phyloP scores from a whole-genome alignment of 1,140 invertebrate species.

The Pseudachorutes palmiensis region DNA sequence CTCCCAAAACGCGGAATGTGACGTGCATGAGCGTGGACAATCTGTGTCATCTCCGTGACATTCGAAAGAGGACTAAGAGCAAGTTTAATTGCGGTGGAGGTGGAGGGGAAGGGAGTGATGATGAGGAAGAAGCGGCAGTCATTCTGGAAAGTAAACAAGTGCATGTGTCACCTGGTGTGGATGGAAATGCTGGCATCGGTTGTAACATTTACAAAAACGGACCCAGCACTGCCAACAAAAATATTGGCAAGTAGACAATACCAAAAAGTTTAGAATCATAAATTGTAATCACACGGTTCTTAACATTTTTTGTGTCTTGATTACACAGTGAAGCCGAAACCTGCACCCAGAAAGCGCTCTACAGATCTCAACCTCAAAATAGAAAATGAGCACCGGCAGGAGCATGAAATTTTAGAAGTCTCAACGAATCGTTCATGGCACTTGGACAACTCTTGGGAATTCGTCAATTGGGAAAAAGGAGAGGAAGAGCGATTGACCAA shows the following conservation, averaged over 20 bases:
- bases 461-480: constrained; percentile 30
- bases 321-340: constrained; percentile 21
- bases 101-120: constrained; percentile 18
- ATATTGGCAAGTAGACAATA: constrained; percentile 1
- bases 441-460: constrained; percentile 36
- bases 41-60: constrained; percentile 26
- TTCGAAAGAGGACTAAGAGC: constrained; percentile 18
- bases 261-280: neutral
- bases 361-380: constrained; percentile 9
- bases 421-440: constrained; percentile 32
- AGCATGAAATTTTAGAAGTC: constrained; percentile 24
- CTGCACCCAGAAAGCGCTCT: constrained; percentile 16
- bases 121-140: constrained; percentile 9
- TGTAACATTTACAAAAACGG: constrained; percentile 12
- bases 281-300: neutral
- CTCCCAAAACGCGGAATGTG: constrained; percentile 11
- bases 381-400: constrained; percentile 20
- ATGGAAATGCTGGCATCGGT: neutral
- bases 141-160: neutral
- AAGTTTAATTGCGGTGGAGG: constrained; percentile 23
- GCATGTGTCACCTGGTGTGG: constrained; percentile 3
- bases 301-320: neutral
- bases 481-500: constrained; percentile 15
- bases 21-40: constrained; percentile 32
- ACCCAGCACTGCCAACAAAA: neutral